These are phyloP conservation scores for Theretra japonica DNA, from an alignment of 2,888 invertebrate genomes.

Conservation along the genomic window DNA sequence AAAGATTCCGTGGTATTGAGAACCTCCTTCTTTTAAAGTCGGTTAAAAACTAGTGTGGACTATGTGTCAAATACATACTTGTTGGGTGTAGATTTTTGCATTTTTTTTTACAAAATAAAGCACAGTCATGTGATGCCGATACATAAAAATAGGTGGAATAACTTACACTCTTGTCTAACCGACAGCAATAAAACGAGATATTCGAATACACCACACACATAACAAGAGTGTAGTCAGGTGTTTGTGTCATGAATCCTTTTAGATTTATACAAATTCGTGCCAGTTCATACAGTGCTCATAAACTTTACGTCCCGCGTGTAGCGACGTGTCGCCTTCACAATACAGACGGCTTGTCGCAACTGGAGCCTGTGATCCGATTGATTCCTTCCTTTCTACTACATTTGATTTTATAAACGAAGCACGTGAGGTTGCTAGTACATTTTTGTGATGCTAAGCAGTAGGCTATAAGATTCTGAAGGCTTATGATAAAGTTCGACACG, in stretches of 20 bases:
- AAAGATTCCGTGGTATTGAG: no score
- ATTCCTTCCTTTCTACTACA: background rate
- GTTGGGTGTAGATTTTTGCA: no score
- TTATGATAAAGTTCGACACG: no score
- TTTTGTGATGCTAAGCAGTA: background rate
- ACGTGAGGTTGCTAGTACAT: background rate
- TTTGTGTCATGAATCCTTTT: background rate
- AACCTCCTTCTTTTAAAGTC: no score
- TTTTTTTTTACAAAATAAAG: no score
- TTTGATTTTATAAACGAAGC: background rate
- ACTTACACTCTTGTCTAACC: no score
- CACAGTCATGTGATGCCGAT: no score
- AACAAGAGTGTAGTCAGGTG: constrained; percentile 4
- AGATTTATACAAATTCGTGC: background rate
- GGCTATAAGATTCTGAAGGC: no score
- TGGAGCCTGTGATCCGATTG: background rate
- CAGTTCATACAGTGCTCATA: background rate
- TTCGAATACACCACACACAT: background rate
- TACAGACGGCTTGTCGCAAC: background rate
- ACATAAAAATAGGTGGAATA: no score
- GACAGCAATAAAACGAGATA: background rate
- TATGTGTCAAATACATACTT: no score
- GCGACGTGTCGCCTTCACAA: background rate
- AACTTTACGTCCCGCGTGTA: background rate
- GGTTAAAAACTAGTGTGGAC: no score